Conservation (phyloP, 1,140 invertebrate genomes). For the Anastrepha obliqua region DNA sequence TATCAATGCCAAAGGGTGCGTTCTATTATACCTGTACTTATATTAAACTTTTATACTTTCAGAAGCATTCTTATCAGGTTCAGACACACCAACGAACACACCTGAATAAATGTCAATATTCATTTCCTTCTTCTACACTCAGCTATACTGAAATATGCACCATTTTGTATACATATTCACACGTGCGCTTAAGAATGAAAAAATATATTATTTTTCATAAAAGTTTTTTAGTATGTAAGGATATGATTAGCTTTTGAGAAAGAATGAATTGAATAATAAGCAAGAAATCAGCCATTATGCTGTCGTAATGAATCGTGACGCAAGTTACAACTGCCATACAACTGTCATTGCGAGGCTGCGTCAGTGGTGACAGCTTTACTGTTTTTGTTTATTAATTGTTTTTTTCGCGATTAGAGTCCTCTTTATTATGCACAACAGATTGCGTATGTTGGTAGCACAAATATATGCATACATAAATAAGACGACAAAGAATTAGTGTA, state of each 20-base stretch:
- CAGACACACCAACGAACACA: not conserved
- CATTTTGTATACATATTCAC: not conserved
- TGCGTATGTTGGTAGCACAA: not conserved
- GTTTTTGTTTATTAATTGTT: not conserved
- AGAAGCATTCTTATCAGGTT: not conserved
- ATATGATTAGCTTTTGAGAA: not conserved
- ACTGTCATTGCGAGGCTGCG: not conserved
- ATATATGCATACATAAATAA: not conserved
- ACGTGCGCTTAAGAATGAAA: not conserved
- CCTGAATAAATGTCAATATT: not conserved
- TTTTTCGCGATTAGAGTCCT: not conserved
- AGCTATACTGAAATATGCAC: not conserved
- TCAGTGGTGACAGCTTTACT: not conserved
- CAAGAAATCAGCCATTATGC: not conserved
- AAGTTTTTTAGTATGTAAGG: not conserved
- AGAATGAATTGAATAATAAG: conserved; percentile 11
- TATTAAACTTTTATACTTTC: not conserved
- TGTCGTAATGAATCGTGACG: not conserved
- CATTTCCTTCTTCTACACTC: not conserved
- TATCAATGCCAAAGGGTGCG: not conserved
- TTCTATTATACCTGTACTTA: not conserved
- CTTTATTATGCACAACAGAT: conserved; percentile 23
- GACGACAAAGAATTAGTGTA: conserved; percentile 27
- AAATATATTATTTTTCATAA: not conserved
- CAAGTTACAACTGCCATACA: not conserved